A percentile compares a stretch with the other conserved stretches of the same genome.
Conservation (phyloP, 2,888 invertebrate genomes). For the Pomacea canaliculata region DNA sequence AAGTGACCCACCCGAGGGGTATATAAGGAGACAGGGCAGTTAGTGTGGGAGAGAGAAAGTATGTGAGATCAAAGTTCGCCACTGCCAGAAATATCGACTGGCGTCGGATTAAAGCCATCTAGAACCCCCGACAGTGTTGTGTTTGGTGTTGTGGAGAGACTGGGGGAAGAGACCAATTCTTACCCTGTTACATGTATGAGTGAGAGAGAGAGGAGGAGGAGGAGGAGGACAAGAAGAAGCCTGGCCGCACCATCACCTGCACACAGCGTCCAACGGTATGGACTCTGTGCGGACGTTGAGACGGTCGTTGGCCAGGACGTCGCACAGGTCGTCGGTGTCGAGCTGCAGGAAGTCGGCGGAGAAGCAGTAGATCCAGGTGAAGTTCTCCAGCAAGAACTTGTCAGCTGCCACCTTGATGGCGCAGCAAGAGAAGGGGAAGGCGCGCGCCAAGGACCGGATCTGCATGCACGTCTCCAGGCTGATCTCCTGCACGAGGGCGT, state of each 20-base stretch:
- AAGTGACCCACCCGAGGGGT: no score
- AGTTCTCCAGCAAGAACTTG: slow-evolving; percentile 76
- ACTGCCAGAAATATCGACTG: no score
- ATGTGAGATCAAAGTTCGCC: no score
- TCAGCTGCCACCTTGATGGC: slow-evolving; percentile 75
- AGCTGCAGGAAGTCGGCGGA: slow-evolving; percentile 70
- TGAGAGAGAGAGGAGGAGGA: no score
- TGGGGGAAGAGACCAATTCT: no score
- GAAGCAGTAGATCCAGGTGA: slow-evolving; percentile 47
- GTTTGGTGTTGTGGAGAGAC: no score
- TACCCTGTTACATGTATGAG: no score
- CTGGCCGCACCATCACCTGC: slow-evolving; percentile 73
- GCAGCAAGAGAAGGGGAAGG: slow-evolving; percentile 19
- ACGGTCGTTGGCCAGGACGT: slow-evolving; percentile 75
- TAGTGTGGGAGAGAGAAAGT: no score
- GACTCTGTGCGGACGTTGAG: slow-evolving; percentile 81
- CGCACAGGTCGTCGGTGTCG: slow-evolving; percentile 66
- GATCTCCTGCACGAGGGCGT: slow-evolving; percentile 74
- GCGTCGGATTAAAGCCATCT: no score
- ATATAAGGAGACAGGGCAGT: no score
- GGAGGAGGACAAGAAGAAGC: no score
- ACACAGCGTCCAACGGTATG: slow-evolving; percentile 47
- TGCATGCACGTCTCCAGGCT: slow-evolving; percentile 25
- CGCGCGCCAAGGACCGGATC: slow-evolving; percentile 18
- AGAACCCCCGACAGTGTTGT: no score